These are phyloP conservation scores for Neoaliturus tenellus DNA, from an alignment of 2,888 invertebrate genomes.

Conservation along the genomic window DNA sequence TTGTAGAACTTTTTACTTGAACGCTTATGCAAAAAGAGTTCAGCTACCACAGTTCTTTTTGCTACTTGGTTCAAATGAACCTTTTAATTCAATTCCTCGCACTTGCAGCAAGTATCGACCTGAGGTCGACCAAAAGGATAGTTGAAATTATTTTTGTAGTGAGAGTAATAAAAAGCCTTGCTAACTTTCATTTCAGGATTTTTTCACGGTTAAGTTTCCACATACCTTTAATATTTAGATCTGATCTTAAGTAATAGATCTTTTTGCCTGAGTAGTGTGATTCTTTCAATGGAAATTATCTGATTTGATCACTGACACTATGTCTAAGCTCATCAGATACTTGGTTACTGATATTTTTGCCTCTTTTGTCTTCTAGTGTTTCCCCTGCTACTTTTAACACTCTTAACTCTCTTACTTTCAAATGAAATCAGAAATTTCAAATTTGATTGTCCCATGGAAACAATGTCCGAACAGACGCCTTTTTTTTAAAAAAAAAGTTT, in stretches of 20 bases:
- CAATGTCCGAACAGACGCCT: too few relatives aligned
- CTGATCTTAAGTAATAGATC: slow-evolving; percentile 41
- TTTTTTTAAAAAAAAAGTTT: too few relatives aligned
- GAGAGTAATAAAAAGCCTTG: slow-evolving; percentile 43
- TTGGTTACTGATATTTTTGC: slow-evolving; percentile 41
- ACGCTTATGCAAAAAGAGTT: slow-evolving; percentile 53
- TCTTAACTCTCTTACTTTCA: too few relatives aligned
- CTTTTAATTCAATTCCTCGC: slow-evolving; percentile 60
- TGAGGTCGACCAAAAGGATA: slow-evolving; percentile 59
- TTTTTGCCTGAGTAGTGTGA: slow-evolving; percentile 54
- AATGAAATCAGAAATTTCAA: too few relatives aligned
- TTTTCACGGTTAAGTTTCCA: slow-evolving; percentile 21
- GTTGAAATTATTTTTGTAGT: slow-evolving; percentile 52
- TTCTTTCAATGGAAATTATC: slow-evolving; percentile 55
- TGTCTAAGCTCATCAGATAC: background rate
- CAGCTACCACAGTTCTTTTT: slow-evolving; percentile 55
- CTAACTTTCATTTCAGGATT: slow-evolving; percentile 39
- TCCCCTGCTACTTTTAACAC: too few relatives aligned
- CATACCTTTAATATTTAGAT: slow-evolving; percentile 24
- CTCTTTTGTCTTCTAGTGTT: slow-evolving; percentile 48
- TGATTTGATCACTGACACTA: slow-evolving; percentile 45
- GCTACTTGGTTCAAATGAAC: slow-evolving; percentile 55
- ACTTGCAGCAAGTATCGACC: slow-evolving; percentile 58
- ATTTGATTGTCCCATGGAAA: too few relatives aligned
- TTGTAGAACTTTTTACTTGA: slow-evolving; percentile 48